Conservation (phyloP, 2,113 vertebrate species). For the Centropus unirufus region DNA sequence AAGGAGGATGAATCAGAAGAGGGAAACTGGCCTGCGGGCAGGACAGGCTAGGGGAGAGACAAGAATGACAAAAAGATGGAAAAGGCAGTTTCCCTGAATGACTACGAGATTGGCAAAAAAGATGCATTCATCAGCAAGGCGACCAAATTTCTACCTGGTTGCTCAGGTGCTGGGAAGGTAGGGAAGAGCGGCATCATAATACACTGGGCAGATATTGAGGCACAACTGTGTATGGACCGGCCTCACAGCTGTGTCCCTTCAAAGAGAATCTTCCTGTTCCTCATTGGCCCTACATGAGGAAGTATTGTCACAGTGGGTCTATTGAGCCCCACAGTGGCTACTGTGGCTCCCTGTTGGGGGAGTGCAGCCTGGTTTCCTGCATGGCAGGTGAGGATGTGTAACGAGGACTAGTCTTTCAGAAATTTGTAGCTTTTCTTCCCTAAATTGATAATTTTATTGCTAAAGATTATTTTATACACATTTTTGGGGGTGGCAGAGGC, state of each 20-base stretch:
- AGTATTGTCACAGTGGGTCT: neutral
- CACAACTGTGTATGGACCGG: neutral
- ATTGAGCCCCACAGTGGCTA: fast-evolving
- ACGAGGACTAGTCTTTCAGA: neutral
- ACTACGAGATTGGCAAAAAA: neutral
- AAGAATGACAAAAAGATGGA: neutral
- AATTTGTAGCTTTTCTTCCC: neutral
- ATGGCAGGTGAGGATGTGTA: neutral
- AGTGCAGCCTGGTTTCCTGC: neutral
- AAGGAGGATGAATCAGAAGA: neutral
- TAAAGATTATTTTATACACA: neutral
- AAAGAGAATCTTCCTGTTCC: neutral
- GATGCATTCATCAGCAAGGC: neutral
- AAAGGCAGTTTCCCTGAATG: neutral
- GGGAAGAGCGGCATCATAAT: neutral
- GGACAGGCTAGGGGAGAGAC: neutral
- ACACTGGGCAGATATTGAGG: neutral
- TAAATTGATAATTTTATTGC: neutral
- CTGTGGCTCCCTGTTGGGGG: neutral
- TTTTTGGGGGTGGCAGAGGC: neutral
- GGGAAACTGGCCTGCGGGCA: neutral
- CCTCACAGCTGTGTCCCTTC: neutral
- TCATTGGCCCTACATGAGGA: neutral
- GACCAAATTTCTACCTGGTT: neutral
- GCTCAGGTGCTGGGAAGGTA: neutral